Evolutionary conservation across 2,113 vertebrate genomes (phyloP), one percentile per base, ranked within the genome.

Genomic region (Terrapene triunguis): DNA sequence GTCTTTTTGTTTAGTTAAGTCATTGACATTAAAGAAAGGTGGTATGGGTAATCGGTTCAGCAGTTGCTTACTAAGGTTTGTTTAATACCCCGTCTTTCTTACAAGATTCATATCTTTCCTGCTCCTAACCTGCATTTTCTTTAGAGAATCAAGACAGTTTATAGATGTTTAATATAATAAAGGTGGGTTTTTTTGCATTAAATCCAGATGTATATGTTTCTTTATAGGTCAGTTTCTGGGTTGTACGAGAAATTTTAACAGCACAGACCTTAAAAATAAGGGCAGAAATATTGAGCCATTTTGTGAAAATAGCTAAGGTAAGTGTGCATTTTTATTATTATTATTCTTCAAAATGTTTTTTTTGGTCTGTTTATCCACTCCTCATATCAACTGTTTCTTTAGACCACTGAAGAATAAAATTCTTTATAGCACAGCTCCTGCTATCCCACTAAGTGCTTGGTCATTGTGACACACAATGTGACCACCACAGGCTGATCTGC

Each of bases 221-320:
- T 74, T 98, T 97, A 92, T 97, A 99, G 99, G 99, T 99, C 97
- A 99, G 99, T 98, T 99, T 99, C 97, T 99, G 99, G 99, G 98
- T 99, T 96, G 99, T 99, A 96, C 99, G 99, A 97, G 99, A 99
- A 98, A 99, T 99, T 90, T 88, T 99, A 97, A 99, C 99, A 38
- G 99, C 99, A 95, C 99, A 99, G 98, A 99, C 99, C 32, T 98
- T 99, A 98, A 99, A 99, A 98, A 99, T 99, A 96, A 98, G 99
- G 91, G 99, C 99, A 85, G 99, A 99, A 98, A 99, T 99, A 94
- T 90, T 99, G 97, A 98, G 99, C 97, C 99, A 99, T 98, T 99
- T 99, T 98, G 99, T 99, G 97, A 99, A 99, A 98, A 99, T 99
- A 96, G 99, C 99, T 93, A 99, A 99, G 99, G 99, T 99, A 98